Evolutionary conservation across 2,888 invertebrate species (phyloP), one percentile per base, ranked within the genome.

Genomic region (Zhengitettix transpicula): DNA sequence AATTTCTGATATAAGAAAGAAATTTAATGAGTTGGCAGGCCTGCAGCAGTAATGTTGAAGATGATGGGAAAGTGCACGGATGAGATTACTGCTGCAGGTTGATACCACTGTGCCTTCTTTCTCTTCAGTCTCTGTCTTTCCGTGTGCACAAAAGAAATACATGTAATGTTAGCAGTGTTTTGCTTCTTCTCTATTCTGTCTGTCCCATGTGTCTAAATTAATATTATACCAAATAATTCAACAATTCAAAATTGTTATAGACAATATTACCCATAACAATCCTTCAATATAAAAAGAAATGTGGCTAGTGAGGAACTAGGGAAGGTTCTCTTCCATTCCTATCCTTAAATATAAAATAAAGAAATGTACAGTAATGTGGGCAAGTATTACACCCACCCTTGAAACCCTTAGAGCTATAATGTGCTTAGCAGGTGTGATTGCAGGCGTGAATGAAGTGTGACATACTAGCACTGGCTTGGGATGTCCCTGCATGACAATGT

Each of bases 91-190:
- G 63, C 61, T 63, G 57, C 61, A 60, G 60, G 61, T 52, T 61
- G 60, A 28, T 28, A 28, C 28, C 28, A 28, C 28, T 28, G 28
- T 28, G 28, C 28, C 28, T 28, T 28, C 59, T 61, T 58, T 52
- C 60, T 63, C 63, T 63, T 63, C 61, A 59, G 60, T 54, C 51
- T 62, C 63, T 63, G 61, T 63, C 61, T 58, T 63, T 61, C 60
- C 57, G 41, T 60, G 61, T 28, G 28, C 28, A 28, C 28, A 28
- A 28, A 28, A 28, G 28, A 28, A 28, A 28, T 28, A 28, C 28
- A 28, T 28, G 28, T 28, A 28, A 28, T 28, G 28, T 28, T 28
- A 28, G 28, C 28, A 28, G 28, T 28, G 47, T 54, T 59, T 42
- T 47, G 58, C 63, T 61, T 58, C 60, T 62, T 63, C 59, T 63